Evolutionary conservation across 2,113 vertebrate genomes (phyloP).

Genomic region (Verasper variegatus): DNA sequence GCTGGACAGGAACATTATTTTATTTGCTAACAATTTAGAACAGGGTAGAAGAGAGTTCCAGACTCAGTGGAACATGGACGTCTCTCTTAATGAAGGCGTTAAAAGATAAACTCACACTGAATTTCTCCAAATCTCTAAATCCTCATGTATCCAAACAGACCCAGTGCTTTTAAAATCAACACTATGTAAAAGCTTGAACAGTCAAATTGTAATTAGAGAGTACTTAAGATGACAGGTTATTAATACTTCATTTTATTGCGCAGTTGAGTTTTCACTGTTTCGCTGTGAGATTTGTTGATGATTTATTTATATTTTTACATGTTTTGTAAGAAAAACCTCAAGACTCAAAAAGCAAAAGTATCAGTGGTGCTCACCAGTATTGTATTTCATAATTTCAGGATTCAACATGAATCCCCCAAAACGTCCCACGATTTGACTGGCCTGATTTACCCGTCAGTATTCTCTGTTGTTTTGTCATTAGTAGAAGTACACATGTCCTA

Average conservation of each 20-base stretch:
- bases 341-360: background rate
- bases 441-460: background rate
- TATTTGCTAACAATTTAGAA: conserved; percentile 29
- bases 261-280: background rate
- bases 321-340: background rate
- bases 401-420: too few species aligned
- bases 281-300: background rate
- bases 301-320: background rate
- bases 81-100: conserved; percentile 13
- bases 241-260: background rate
- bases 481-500: background rate
- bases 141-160: conserved; percentile 7
- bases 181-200: background rate
- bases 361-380: background rate
- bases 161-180: background rate
- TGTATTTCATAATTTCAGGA: background rate
- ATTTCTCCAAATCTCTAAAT: conserved; percentile 11
- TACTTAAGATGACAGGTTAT: background rate
- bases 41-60: conserved; percentile 6
- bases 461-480: background rate
- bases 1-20: conserved; percentile 64
- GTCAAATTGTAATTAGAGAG: too few species aligned
- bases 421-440: background rate
- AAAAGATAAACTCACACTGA: background rate
- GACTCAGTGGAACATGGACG: conserved; percentile 1